Evolutionary conservation across 2,113 vertebrate species (phyloP), one percentile per base, ranked within the genome.

Genomic region (Elephantulus edwardii): DNA sequence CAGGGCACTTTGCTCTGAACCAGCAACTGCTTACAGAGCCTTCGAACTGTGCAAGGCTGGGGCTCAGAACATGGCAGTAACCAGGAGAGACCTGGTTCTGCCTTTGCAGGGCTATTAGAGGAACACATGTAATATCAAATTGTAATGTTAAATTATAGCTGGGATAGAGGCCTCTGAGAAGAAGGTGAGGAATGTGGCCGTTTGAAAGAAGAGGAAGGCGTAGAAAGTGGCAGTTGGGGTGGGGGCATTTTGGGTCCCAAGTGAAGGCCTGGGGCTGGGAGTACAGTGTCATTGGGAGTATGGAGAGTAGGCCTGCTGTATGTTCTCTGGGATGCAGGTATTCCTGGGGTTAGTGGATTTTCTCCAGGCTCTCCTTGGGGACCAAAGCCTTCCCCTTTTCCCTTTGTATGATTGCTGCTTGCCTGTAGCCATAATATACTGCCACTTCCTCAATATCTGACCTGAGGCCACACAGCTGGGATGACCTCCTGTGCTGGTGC

Each of bases 361-460:
- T 76, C 11, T 0, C 16, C 5, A 1, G 56, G 8, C 26, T 8
- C 70, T 5, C 70, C 40, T 44, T 46, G 12, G 42, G 70, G 70
- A 42, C 42, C 8, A 35, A 28, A 30, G 35, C 68, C 26, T 72
- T 6, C 26, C 58, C 13, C 26, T 26, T 1, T 30, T 0, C 19
- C 2, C 8, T 16, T 26, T 12, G 1, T 33, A 0, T 22, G 35
- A 52, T 50, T 38, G 83, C 78, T 71, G 44, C 42, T 64, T 82
- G 12, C 26, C 74, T 48, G 6, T 35, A 8, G 35, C 50, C 42
- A 2, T 8, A 30, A 7, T 3, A 11, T 0, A 3, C n/a, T 24
- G 10, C 58, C 62, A 4, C 33, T 35, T 82, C 26, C 42, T 72
- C 48, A 9, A 6, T 64, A 6, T 16, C 50, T 71, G 33, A 17